Percentiles rank a stretch among this genome's conserved stretches.
Conservation (phyloP, 2,797 vertebrate species). For the Pipistrellus pipistrellus region DNA sequence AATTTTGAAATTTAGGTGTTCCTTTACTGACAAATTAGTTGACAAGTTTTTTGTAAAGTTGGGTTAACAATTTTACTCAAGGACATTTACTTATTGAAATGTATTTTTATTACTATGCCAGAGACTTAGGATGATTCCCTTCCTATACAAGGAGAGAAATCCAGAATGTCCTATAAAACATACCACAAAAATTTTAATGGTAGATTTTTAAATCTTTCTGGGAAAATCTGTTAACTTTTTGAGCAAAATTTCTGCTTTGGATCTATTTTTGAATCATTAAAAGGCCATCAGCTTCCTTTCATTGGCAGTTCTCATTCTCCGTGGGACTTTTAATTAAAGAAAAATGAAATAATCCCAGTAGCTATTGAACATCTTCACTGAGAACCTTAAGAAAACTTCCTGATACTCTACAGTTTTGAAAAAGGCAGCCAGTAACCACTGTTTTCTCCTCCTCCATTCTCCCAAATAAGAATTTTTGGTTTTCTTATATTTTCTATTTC, state of each 20-base stretch:
- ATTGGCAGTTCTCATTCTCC: not conserved
- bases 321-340: not conserved
- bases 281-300: not conserved
- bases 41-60: not conserved
- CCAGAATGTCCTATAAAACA: not conserved
- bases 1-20: not conserved
- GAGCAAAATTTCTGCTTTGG: not conserved
- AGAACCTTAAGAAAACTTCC: not conserved
- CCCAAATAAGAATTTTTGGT: not conserved
- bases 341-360: not conserved
- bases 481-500: not conserved
- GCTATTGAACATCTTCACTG: not conserved
- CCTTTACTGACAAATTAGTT: not conserved
- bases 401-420: not conserved
- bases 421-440: not conserved
- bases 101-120: not conserved
- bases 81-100: not conserved
- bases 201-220: not conserved
- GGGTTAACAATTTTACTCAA: not conserved
- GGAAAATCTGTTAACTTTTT: constrained; percentile 31
- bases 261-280: constrained; percentile 46
- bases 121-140: not conserved
- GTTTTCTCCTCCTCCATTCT: not conserved
- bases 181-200: not conserved
- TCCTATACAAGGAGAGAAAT: not conserved